phyloP scores from a whole-genome alignment of 2,113 vertebrate species.

The Tringa solitaria region DNA sequence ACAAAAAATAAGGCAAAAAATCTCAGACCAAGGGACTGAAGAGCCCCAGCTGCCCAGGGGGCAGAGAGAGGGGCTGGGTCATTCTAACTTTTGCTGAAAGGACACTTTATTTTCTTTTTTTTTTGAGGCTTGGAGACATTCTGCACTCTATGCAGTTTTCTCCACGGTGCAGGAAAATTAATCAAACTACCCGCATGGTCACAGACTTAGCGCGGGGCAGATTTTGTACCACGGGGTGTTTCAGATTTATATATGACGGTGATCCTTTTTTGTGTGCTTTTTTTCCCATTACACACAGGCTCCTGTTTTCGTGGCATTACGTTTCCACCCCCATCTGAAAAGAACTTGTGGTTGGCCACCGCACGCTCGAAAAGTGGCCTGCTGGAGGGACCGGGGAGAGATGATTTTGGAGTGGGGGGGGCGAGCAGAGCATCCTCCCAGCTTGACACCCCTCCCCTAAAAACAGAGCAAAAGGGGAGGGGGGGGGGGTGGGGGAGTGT shows the following conservation, averaged over 20 bases:
- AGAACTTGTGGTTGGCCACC: rapidly evolving
- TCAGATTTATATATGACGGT: not conserved
- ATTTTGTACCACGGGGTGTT: not conserved
- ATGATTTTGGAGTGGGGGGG: not conserved
- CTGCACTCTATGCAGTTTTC: not conserved
- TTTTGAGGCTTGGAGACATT: not conserved
- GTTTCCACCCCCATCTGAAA: not conserved
- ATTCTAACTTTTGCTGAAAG: not conserved
- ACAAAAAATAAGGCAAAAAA: not conserved
- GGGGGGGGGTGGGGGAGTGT: no score
- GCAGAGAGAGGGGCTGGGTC: not conserved
- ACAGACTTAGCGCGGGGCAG: not conserved
- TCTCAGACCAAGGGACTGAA: not conserved
- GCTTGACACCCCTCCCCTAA: not conserved
- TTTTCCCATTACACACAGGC: not conserved
- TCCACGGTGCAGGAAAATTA: not conserved
- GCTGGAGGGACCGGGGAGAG: not conserved
- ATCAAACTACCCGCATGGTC: not conserved
- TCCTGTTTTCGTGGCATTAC: not conserved
- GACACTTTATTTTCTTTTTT: not conserved
- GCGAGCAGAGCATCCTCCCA: not conserved
- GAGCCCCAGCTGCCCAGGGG: not conserved
- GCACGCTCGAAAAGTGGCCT: not conserved
- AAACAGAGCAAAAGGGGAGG: rapidly evolving
- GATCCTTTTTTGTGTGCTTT: constrained; percentile 5